A percentile compares a stretch with the other conserved stretches of the same genome.
phyloP scores from a whole-genome alignment of 2,888 invertebrate species.

The Leucophenga maculata region DNA sequence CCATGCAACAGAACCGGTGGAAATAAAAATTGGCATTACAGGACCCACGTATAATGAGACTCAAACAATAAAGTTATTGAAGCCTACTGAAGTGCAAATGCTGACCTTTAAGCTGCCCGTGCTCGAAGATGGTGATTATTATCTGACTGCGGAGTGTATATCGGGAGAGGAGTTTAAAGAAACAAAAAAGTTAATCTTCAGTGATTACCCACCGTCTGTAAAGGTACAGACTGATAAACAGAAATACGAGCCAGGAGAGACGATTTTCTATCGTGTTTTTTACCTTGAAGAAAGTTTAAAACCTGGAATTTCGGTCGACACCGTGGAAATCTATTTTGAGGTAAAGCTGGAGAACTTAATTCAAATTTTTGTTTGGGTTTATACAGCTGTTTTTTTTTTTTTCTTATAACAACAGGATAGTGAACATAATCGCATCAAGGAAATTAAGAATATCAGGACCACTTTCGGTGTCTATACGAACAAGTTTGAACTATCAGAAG shows the following conservation, averaged over 20 bases:
- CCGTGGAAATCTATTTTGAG: constrained; percentile 77
- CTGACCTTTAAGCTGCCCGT: constrained; percentile 58
- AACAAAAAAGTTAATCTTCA: constrained; percentile 80
- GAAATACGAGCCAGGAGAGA: constrained; percentile 89
- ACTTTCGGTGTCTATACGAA: constrained; percentile 77
- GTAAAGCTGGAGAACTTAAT: constrained; percentile 74
- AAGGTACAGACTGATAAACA: constrained; percentile 94
- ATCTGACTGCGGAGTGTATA: constrained; percentile 81
- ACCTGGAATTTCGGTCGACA: constrained; percentile 77
- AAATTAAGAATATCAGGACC: constrained; percentile 78
- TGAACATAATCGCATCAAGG: constrained; percentile 85
- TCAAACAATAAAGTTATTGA: constrained; percentile 52
- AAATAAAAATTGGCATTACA: constrained; percentile 61
- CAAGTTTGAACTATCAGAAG: constrained; percentile 82
- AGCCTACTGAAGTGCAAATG: constrained; percentile 52
- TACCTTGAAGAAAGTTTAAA: constrained; percentile 80
- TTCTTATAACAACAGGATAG: constrained; percentile 78
- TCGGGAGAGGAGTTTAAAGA: constrained; percentile 81
- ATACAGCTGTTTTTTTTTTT: background rate
- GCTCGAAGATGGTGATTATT: constrained; percentile 77
- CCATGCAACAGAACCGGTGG: constrained; percentile 56
- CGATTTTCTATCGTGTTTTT: constrained; percentile 79
- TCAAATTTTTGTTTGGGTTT: background rate
- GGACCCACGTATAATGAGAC: constrained; percentile 61
- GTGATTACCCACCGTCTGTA: constrained; percentile 72